These are phyloP conservation scores for Rhabdomys pumilio DNA, from an alignment of 2,797 vertebrate species.

Conservation along the genomic window DNA sequence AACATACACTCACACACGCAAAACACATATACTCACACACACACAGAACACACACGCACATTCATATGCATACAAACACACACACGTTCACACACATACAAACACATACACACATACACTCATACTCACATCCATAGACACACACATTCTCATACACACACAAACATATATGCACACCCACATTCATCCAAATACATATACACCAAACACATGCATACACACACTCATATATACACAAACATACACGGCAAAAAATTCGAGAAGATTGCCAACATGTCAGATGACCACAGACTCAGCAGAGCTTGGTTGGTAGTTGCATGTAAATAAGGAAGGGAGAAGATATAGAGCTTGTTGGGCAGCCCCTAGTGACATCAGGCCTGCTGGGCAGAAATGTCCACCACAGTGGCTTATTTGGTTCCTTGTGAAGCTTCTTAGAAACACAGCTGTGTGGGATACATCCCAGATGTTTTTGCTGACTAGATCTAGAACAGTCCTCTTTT, in stretches of 20 bases:
- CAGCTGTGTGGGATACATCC: neutral
- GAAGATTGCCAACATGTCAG: neutral
- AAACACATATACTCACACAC: neutral
- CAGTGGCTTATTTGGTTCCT: neutral
- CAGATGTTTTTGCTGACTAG: neutral
- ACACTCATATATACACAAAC: too few relatives aligned
- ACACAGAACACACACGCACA: too few relatives aligned
- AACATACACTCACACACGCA: neutral
- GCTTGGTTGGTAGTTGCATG: neutral
- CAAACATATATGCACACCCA: neutral
- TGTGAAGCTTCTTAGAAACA: conserved; percentile 21
- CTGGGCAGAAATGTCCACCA: neutral
- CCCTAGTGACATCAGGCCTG: neutral
- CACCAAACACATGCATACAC: neutral
- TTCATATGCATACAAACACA: neutral
- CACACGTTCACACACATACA: neutral
- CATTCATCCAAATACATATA: neutral
- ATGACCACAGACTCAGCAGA: neutral
- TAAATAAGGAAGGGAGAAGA: neutral
- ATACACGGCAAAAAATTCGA: neutral
- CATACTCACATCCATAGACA: neutral
- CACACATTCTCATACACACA: neutral
- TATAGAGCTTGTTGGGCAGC: neutral
- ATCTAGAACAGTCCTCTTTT: conserved; percentile 1
- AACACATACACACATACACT: neutral